phyloP scores from a whole-genome alignment of 2,888 invertebrate species.

The Epirrhoe tristata region DNA sequence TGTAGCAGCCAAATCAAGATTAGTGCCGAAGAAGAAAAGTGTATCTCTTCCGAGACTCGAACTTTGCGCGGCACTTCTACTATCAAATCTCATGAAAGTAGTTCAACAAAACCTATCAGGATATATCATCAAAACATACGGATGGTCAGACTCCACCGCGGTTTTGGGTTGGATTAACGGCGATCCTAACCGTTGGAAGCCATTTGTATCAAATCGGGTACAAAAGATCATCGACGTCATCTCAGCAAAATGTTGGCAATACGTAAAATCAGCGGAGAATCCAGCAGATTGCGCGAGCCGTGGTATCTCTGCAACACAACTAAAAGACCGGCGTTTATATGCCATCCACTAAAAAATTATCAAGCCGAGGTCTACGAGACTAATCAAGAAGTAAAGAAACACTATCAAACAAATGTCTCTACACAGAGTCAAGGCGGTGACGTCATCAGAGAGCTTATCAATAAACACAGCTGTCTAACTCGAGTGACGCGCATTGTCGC shows the following conservation, averaged over 20 bases:
- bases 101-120: constrained; percentile 7
- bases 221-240: constrained; percentile 23
- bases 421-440: too few species aligned
- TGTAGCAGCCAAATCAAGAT: constrained; percentile 22
- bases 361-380: too few species aligned
- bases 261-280: constrained; percentile 37
- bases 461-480: too few species aligned
- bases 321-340: constrained; percentile 16
- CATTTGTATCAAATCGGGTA: constrained; percentile 42
- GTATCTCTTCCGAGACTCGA: constrained; percentile 26
- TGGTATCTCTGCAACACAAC: constrained; percentile 26
- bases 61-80: constrained; percentile 22
- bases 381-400: too few species aligned
- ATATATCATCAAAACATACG: not conserved
- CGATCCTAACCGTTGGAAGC: constrained; percentile 36
- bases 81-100: constrained; percentile 20
- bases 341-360: too few species aligned
- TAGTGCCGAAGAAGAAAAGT: constrained; percentile 18
- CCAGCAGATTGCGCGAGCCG: constrained; percentile 38
- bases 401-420: too few species aligned
- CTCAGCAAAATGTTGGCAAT: constrained; percentile 15
- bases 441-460: too few species aligned
- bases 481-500: too few species aligned
- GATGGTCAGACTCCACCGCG: constrained; percentile 40
- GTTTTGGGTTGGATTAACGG: constrained; percentile 41